These are phyloP conservation scores for Luperina nickerlii DNA, from an alignment of 2,888 invertebrate species.

Conservation along the genomic window DNA sequence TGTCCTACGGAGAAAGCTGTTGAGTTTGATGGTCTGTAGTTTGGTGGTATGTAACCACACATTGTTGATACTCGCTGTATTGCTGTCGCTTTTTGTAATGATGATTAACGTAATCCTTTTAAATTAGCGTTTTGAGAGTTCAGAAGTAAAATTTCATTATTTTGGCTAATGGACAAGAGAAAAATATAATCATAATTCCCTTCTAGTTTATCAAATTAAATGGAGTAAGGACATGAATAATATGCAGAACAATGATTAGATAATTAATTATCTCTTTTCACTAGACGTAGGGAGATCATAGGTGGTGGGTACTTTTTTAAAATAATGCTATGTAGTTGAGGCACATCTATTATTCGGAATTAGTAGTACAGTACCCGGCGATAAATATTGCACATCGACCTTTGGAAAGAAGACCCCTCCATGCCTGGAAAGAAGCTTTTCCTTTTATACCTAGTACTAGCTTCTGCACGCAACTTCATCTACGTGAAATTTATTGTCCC, in stretches of 20 bases:
- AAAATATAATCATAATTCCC: not conserved
- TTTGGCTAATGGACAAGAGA: not conserved
- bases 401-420: too few relatives aligned
- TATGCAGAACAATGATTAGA: not conserved
- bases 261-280: not conserved
- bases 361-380: too few relatives aligned
- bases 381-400: too few relatives aligned
- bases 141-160: not conserved
- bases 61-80: too few relatives aligned
- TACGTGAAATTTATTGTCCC: too few relatives aligned
- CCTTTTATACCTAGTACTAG: too few relatives aligned
- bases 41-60: not conserved
- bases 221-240: not conserved
- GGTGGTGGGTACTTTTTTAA: too few relatives aligned
- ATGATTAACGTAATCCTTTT: too few relatives aligned
- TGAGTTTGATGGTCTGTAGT: too few relatives aligned
- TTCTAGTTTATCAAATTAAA: not conserved
- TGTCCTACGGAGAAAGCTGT: not conserved
- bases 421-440: too few relatives aligned
- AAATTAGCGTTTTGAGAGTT: not conserved
- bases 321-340: not conserved
- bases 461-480: too few relatives aligned
- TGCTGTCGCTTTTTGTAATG: not conserved
- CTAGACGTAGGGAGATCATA: not conserved
- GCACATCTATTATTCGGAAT: not conserved